A percentile compares a stretch with the other conserved stretches of the same genome.
Conservation (phyloP, 2,113 vertebrate genomes). For the Peromyscus leucopus region DNA sequence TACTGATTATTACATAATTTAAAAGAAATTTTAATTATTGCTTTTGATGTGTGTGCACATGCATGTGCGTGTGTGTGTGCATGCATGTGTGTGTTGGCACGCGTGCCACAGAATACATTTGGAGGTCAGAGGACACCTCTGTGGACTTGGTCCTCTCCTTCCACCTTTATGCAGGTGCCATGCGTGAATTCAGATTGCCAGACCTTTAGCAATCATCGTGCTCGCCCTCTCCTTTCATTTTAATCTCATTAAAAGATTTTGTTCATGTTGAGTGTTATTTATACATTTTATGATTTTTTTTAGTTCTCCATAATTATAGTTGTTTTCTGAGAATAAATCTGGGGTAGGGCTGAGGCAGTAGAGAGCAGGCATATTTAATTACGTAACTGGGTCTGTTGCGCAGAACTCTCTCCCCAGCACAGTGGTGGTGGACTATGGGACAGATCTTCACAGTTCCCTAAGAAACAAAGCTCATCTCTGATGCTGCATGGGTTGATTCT, state of each 20-base stretch:
- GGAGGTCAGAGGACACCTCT: background rate
- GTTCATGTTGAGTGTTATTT: conserved; percentile 19
- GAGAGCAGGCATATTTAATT: background rate
- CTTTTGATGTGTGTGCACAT: background rate
- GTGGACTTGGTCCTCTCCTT: background rate
- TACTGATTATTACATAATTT: background rate
- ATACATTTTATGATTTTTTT: background rate
- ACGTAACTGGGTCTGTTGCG: background rate
- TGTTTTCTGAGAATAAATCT: conserved; percentile 38
- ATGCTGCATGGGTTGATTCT: background rate
- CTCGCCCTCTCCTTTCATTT: background rate
- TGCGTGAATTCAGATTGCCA: background rate
- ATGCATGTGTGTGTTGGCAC: background rate
- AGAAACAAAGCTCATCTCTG: background rate
- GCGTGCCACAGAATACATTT: background rate
- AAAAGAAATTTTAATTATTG: background rate
- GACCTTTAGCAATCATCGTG: background rate
- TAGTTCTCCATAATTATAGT: background rate
- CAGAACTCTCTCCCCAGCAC: background rate
- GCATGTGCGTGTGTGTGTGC: rapidly evolving
- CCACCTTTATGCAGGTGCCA: background rate
- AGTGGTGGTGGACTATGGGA: no score
- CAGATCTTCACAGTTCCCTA: background rate
- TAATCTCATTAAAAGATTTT: conserved; percentile 36
- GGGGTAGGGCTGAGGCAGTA: background rate